Evolutionary conservation across 2,113 vertebrate species (phyloP), one percentile per base, ranked within the genome.

Genomic region (Aptenodytes patagonicus): DNA sequence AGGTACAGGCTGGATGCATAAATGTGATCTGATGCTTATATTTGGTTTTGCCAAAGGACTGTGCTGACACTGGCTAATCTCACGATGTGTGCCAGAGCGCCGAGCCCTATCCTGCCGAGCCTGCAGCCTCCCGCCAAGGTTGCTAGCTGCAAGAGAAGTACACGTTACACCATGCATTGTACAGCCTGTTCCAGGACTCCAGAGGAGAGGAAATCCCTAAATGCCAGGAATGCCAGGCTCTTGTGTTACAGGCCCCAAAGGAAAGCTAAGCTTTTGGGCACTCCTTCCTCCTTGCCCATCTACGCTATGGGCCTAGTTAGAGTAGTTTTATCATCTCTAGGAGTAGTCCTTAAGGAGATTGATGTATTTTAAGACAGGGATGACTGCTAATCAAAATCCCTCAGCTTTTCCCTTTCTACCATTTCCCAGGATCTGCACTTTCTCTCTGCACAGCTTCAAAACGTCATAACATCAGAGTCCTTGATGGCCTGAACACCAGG

Each of bases 391-490:
- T 52, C 28, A 54, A 65, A 80, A 66, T 38, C 47, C 36, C 26
- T 6, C 60, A 68, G 18, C 34, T 57, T 89, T 14, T 52, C 20
- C 19, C 49, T 64, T 82, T 77, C 38, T 71, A 28, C 34, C 12
- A 6, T 66, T 87, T 62, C 28, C 28, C 49, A 87, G 32, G 38
- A 42, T 32, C 71, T 80, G 49, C 9, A 8, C n/a, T 83, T 86
- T 70, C 46, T 72, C 34, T 78, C 66, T 73, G 71, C 54, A 62
- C 55, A 77, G 75, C 46, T 73, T 58, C 70, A 28, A 24, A 83
- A 32, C 62, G 7, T 5, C 9, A 0, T 12, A 51, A 0, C 7
- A 3, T 10, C 3, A 2, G 19, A 51, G 77, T n/a, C 22, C 84
- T 47, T 49, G 47, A 49, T 0, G 11, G 64, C 75, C n/a, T 4